Evolutionary conservation across 2,888 invertebrate species (phyloP).

Genomic region (Tanytarsus gracilentus): DNA sequence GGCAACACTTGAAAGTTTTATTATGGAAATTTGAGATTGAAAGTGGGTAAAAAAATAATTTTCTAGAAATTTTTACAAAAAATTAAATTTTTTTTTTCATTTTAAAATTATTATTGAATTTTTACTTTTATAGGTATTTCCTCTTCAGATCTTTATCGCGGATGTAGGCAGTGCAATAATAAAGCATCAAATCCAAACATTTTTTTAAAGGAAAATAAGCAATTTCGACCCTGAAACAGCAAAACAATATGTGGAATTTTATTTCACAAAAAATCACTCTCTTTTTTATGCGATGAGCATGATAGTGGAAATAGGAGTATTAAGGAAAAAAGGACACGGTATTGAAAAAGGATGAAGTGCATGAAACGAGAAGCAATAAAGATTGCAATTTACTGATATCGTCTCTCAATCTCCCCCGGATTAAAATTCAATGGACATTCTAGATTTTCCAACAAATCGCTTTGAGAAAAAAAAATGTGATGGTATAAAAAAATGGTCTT

Average conservation of each 20-base stretch:
- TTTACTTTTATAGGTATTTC: too few relatives aligned
- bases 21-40: too few relatives aligned
- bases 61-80: too few relatives aligned
- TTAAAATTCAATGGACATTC: slow-evolving; percentile 1
- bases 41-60: too few relatives aligned
- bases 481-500: too few relatives aligned
- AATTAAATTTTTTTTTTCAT: too few relatives aligned
- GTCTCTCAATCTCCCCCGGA: too few relatives aligned
- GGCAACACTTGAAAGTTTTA: too few relatives aligned
- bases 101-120: too few relatives aligned
- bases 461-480: too few relatives aligned
- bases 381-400: slow-evolving; percentile 27
- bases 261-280: background rate
- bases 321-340: background rate
- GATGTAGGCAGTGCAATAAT: background rate
- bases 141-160: slow-evolving; percentile 18
- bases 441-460: too few relatives aligned
- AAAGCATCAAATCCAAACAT: background rate
- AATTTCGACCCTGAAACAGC: slow-evolving; percentile 24
- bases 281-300: background rate
- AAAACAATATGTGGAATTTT: slow-evolving; percentile 11
- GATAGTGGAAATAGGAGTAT: slow-evolving; percentile 10
- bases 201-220: slow-evolving; percentile 8
- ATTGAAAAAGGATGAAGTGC: background rate
- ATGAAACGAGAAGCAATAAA: background rate